Percentiles rank a stretch among this genome's conserved stretches.
phyloP scores from a whole-genome alignment of 2,888 invertebrate species.

The Alcis repandata region DNA sequence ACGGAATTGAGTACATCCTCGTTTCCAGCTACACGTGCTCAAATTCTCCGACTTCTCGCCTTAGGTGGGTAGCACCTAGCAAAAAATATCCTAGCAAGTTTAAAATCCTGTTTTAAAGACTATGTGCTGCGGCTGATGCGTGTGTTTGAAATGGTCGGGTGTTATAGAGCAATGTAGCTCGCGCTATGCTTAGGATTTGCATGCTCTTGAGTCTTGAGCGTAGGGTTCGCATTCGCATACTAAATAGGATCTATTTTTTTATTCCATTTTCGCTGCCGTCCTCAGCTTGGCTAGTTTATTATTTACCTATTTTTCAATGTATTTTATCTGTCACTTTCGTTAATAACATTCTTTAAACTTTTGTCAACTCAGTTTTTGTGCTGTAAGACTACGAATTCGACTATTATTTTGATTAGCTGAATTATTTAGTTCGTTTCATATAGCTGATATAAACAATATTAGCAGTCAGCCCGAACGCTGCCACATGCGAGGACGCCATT shows the following conservation, averaged over 20 bases:
- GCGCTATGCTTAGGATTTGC: slow-evolving; percentile 63
- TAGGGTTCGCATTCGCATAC: slow-evolving; percentile 63
- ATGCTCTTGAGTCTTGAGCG: slow-evolving; percentile 52
- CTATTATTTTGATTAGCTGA: neutral
- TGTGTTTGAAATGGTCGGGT: slow-evolving; percentile 50
- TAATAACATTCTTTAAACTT: neutral
- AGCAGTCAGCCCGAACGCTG: neutral
- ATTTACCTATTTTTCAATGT: neutral
- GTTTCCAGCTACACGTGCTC: slow-evolving; percentile 26
- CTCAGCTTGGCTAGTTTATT: slow-evolving; percentile 16
- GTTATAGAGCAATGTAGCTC: slow-evolving; percentile 55
- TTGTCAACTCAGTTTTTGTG: neutral
- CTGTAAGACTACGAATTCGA: neutral
- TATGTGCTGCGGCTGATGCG: neutral
- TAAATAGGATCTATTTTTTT: slow-evolving; percentile 64
- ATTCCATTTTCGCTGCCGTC: slow-evolving; percentile 52
- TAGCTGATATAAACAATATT: neutral
- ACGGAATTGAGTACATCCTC: slow-evolving; percentile 46
- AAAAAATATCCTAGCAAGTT: slow-evolving; percentile 23
- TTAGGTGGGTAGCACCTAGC: slow-evolving; percentile 17
- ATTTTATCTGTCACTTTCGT: neutral
- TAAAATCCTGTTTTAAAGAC: slow-evolving; percentile 7
- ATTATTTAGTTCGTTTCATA: neutral
- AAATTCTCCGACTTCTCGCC: slow-evolving; percentile 23
- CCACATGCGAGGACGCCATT: neutral